Base-by-base conservation (phyloP, 2,797 vertebrate species). In the Selene dorsalis region DNA sequence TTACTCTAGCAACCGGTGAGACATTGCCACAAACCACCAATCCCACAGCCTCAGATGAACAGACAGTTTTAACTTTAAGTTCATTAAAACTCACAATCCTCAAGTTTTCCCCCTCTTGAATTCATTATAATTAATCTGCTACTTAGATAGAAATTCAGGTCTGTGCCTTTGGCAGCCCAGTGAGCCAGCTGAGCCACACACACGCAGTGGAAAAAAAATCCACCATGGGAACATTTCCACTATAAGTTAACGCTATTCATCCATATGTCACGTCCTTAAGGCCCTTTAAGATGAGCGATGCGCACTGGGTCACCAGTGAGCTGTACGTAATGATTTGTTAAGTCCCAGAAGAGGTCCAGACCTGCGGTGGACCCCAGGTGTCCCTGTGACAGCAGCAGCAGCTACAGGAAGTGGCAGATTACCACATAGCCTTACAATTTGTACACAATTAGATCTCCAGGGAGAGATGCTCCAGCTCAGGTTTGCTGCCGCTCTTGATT, bases 371-470 rank as follows among this genome's bases (percentile, higher is more conserved):
- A 79, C 84, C 86, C 81, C 89, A 91, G 75, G 81, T 87, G 91
- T 84, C 76, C 81, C 35, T 41, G 16, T 73, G 72, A 77, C 73
- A 53, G 62, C 73, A 77, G 75, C 32, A 82, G 81, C 85, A 56
- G 65, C 73, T 41, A 60, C 72, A 83, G 74, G 80, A 70, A 87
- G 22, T 69, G 70, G 61, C 70, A 48, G 57, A 84, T 83, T 74
- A 84, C 67, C 77, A 81, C 76, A 81, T 48, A 69, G 71, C 64
- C 77, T 83, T 17, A 26, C 63, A 75, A 78, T 86, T 83, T 85
- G 83, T 78, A 77, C 84, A 87, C 88, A 89, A 84, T 88, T 77
- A 87, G 79, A 77, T 90, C 87, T 83, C 86, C 1, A 8, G 88
- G 84, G 88, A 82, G 80, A 65, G 52, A 45, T 1, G 20, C 80